phyloP scores from a whole-genome alignment of 2,888 invertebrate species.

The Eupithecia pulchellata region DNA sequence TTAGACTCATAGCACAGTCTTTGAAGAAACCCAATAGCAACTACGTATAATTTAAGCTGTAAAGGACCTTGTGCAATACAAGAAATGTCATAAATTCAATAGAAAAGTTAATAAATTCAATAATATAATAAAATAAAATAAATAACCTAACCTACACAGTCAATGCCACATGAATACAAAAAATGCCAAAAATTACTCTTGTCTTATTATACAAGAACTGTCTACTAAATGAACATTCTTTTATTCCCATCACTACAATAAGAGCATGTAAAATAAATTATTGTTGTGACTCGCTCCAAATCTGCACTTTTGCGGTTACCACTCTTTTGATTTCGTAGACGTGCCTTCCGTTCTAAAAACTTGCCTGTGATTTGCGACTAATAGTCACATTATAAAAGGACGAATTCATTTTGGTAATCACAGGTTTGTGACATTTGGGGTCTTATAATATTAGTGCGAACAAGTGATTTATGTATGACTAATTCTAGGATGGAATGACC shows the following conservation, averaged over 20 bases:
- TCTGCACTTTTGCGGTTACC: conserved; percentile 64
- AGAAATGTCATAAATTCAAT: too few species aligned
- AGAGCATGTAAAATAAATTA: conserved; percentile 29
- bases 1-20: neutral
- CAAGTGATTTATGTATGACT: conserved; percentile 60
- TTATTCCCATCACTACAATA: conserved; percentile 34
- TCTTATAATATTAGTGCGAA: conserved; percentile 53
- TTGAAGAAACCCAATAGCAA: neutral
- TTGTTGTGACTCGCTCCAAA: conserved; percentile 43
- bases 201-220: neutral
- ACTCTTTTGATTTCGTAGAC: conserved; percentile 52
- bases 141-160: neutral
- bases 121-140: too few species aligned
- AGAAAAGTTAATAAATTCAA: too few species aligned
- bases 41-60: neutral
- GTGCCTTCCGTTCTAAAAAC: conserved; percentile 70
- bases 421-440: conserved; percentile 64
- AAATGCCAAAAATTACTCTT: neutral
- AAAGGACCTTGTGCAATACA: too few species aligned
- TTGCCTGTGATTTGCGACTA: conserved; percentile 57
- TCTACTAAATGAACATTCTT: neutral
- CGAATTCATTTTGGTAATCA: conserved; percentile 71
- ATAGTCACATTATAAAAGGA: conserved; percentile 57
- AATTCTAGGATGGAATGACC: conserved; percentile 29
- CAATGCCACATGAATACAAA: neutral